Percentiles rank a stretch among this genome's conserved stretches.
Evolutionary conservation across 2,113 vertebrate species (phyloP).

Genomic region (Argyrosomus japonicus): DNA sequence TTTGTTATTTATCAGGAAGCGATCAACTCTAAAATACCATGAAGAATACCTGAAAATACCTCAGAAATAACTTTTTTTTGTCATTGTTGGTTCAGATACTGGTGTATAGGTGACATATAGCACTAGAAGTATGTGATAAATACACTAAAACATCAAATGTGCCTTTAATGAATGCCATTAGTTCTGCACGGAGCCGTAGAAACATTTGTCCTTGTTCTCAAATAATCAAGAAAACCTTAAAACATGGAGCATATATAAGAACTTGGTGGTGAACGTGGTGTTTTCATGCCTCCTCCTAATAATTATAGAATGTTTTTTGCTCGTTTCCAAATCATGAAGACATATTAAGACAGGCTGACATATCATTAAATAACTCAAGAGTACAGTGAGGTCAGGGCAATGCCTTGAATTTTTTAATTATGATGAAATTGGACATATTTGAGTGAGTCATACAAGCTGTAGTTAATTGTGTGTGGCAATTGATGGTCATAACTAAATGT

Average conservation of each 20-base stretch:
- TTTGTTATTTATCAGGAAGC: too few species aligned
- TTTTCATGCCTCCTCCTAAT: neutral
- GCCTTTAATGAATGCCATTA: neutral
- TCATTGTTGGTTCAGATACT: too few species aligned
- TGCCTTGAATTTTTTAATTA: neutral
- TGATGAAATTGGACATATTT: slow-evolving; percentile 11
- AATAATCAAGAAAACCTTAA: too few species aligned
- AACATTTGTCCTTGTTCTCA: neutral
- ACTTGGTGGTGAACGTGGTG: neutral
- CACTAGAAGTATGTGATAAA: too few species aligned
- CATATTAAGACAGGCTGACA: neutral
- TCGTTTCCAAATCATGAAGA: neutral
- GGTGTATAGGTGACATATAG: too few species aligned
- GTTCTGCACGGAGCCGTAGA: neutral
- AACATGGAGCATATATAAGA: neutral
- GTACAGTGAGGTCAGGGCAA: neutral
- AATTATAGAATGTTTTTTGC: neutral
- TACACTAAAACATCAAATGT: too few species aligned
- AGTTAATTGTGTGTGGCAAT: neutral
- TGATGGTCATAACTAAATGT: neutral
- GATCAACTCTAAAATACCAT: too few species aligned
- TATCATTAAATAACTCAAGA: neutral
- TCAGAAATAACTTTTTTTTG: too few species aligned
- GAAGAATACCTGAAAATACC: too few species aligned
- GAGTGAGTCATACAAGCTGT: neutral